phyloP scores from a whole-genome alignment of 53 echinoderm and acorn worm genomes.

The Antedon mediterranea region DNA sequence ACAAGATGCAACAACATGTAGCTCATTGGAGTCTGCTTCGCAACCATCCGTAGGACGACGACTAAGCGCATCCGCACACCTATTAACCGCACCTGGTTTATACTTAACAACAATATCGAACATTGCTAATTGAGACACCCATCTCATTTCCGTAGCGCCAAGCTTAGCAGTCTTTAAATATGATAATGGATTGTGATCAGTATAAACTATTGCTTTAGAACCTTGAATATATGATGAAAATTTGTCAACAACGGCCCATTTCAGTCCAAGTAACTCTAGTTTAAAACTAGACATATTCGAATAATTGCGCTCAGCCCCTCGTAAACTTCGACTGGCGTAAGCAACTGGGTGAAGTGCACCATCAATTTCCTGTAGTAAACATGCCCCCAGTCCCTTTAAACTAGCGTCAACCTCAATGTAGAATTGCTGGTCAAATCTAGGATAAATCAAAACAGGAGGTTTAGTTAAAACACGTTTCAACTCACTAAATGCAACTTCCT shows the following conservation, averaged over 20 bases:
- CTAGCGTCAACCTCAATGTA: too few species aligned
- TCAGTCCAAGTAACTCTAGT: not conserved
- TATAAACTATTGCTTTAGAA: not conserved
- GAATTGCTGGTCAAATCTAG: too few species aligned
- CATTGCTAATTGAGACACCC: not conserved
- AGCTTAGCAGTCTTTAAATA: slow-evolving; percentile 6
- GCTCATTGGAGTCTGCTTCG: not conserved
- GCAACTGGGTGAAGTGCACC: not conserved
- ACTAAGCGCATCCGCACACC: slow-evolving; percentile 4
- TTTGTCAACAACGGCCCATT: slow-evolving; percentile 9
- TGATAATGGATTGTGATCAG: slow-evolving; percentile 11
- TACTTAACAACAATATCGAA: slow-evolving; percentile 7
- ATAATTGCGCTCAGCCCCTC: not conserved
- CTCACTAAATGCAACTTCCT: too few species aligned
- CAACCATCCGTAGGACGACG: not conserved
- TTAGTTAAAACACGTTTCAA: too few species aligned
- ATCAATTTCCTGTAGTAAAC: too few species aligned
- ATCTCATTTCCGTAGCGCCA: not conserved
- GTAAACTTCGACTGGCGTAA: slow-evolving; percentile 1
- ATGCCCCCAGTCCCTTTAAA: too few species aligned
- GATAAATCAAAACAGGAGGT: too few species aligned
- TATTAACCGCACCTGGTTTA: not conserved
- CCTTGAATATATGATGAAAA: not conserved
- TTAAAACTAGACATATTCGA: not conserved
- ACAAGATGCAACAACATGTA: not conserved